Conservation (phyloP, 2,113 vertebrate genomes). For the Sinocyclocheilus rhinocerous region DNA sequence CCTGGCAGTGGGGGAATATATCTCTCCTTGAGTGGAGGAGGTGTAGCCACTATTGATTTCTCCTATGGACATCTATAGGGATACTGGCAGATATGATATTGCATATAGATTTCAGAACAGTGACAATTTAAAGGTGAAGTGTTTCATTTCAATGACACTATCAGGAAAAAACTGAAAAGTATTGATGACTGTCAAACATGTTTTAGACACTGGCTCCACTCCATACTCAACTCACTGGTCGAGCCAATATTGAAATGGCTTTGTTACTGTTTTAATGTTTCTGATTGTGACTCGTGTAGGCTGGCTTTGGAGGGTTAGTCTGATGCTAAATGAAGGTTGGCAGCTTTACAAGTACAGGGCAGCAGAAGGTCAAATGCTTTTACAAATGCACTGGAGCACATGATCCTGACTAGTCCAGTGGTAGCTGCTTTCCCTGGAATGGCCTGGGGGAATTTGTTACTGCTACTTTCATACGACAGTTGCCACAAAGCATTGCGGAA, state of each 20-base stretch:
- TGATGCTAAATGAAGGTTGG: conserved; percentile 27
- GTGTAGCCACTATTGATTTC: conserved; percentile 45
- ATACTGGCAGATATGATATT: conserved; percentile 27
- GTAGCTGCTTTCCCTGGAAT: neutral
- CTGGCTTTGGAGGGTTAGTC: conserved; percentile 12
- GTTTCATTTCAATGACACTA: neutral
- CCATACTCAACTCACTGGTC: neutral
- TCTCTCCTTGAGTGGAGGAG: neutral
- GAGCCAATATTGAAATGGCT: neutral
- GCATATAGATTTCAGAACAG: neutral
- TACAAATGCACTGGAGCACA: neutral
- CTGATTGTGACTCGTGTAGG: conserved; percentile 30
- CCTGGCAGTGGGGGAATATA: conserved; percentile 13
- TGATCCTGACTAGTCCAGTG: conserved; percentile 1
- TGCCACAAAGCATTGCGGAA: neutral
- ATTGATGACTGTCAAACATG: neutral
- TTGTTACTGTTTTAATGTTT: conserved; percentile 4
- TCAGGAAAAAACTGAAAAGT: neutral
- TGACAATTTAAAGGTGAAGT: neutral
- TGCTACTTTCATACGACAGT: neutral
- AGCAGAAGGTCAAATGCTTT: conserved; percentile 48
- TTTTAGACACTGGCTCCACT: neutral
- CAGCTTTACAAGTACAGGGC: conserved; percentile 34
- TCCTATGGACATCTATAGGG: conserved; percentile 19
- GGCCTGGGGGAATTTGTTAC: conserved; percentile 3